Conservation (phyloP, 2,113 vertebrate species). For the Ascaphus truei region DNA sequence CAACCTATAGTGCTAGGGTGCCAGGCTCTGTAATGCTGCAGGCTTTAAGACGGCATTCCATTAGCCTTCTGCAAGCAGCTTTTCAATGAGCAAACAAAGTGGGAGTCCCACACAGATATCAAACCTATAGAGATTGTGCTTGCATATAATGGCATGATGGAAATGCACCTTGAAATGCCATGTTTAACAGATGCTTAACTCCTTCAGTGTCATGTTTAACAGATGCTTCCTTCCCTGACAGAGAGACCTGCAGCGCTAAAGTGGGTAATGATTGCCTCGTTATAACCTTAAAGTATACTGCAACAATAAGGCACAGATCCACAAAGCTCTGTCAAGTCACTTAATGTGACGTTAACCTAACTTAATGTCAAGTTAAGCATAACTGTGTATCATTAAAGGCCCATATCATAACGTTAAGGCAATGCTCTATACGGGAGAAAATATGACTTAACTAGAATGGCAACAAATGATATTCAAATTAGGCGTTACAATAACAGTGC, state of each 20-base stretch:
- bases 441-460: too few species aligned
- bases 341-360: too few species aligned
- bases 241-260: background rate
- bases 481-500: too few species aligned
- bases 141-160: background rate
- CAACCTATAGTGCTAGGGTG: constrained; percentile 12
- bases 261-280: too few species aligned
- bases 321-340: too few species aligned
- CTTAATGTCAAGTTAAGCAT: too few species aligned
- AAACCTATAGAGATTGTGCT: constrained; percentile 6
- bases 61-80: constrained; percentile 8
- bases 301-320: too few species aligned
- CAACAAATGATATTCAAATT: too few species aligned
- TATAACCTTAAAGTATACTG: too few species aligned
- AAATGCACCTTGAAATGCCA: constrained; percentile 27
- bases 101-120: constrained; percentile 23
- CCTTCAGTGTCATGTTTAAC: constrained; percentile 8
- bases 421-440: too few species aligned
- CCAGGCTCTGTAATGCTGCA: background rate
- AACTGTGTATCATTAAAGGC: too few species aligned
- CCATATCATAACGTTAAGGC: too few species aligned
- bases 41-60: constrained; percentile 3
- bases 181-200: constrained; percentile 31
- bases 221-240: background rate
- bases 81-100: constrained; percentile 28